A percentile compares a stretch with the other conserved stretches of the same genome.
phyloP scores from a whole-genome alignment of 2,888 invertebrate genomes.

The Drosophila histrio region DNA sequence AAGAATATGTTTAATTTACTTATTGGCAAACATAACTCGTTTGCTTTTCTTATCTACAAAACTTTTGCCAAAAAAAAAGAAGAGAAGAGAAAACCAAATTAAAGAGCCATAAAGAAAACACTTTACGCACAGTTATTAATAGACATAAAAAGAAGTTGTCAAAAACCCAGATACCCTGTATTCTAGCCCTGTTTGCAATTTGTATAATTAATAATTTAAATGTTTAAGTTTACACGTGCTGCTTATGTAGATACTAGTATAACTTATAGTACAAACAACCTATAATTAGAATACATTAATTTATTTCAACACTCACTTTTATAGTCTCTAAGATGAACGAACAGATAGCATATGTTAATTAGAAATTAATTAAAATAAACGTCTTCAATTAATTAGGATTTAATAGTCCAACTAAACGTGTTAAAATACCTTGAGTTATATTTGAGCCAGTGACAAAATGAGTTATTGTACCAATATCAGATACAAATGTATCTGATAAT shows the following conservation, averaged over 20 bases:
- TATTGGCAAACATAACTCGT: slow-evolving; percentile 61
- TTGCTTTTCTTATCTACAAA: slow-evolving; percentile 53
- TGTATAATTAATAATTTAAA: not conserved
- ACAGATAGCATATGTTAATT: not conserved
- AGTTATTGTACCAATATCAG: not conserved
- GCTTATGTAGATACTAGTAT: not conserved
- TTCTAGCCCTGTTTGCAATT: too few relatives aligned
- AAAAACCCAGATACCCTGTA: too few relatives aligned
- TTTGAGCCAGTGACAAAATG: not conserved
- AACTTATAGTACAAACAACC: not conserved
- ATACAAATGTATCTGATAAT: slow-evolving; percentile 1
- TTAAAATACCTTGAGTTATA: not conserved
- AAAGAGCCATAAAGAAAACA: slow-evolving; percentile 10
- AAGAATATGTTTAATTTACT: slow-evolving; percentile 58
- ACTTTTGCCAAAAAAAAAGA: slow-evolving; percentile 42
- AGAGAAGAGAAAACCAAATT: not conserved
- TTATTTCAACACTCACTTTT: not conserved
- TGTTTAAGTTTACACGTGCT: not conserved
- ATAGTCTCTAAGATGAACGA: not conserved
- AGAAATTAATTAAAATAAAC: slow-evolving; percentile 2
- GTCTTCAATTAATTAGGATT: slow-evolving; percentile 1
- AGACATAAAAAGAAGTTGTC: slow-evolving; percentile 24
- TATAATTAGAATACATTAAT: slow-evolving; percentile 1
- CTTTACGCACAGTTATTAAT: slow-evolving; percentile 37
- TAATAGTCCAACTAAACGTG: not conserved